Percentiles rank a stretch among this genome's conserved stretches.
These are phyloP conservation scores for Hippasteria phrygiana DNA, from an alignment of 53 echinoderm and acorn worm genomes.

Conservation along the genomic window DNA sequence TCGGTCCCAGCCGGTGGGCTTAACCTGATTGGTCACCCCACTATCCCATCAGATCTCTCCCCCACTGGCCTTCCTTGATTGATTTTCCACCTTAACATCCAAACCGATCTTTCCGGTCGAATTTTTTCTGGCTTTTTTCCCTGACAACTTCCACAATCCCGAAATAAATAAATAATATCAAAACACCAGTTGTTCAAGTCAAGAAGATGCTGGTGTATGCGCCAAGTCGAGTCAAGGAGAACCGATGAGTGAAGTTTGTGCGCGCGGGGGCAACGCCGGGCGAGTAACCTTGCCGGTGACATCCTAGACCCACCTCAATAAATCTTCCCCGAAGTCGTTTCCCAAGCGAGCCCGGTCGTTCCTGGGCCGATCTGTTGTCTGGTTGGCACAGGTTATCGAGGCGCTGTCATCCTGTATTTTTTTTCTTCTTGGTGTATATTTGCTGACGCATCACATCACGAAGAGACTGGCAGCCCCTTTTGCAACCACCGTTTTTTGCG, in stretches of 20 bases:
- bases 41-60: background rate
- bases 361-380: background rate
- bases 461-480: background rate
- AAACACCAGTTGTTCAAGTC: background rate
- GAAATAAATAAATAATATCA: background rate
- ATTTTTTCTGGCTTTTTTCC: slow-evolving; percentile 3
- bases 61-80: slow-evolving; percentile 9
- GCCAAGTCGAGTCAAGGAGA: background rate
- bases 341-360: background rate
- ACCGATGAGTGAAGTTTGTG: slow-evolving; percentile 12
- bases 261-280: background rate
- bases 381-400: background rate
- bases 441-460: slow-evolving; percentile 59
- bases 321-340: slow-evolving; percentile 30
- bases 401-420: background rate
- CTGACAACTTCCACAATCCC: background rate
- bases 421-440: background rate
- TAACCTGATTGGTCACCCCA: slow-evolving; percentile 13
- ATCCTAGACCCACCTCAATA: background rate
- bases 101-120: background rate
- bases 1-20: slow-evolving; percentile 33
- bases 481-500: background rate
- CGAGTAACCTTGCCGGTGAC: slow-evolving; percentile 12
- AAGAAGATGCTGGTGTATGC: background rate
- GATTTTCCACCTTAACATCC: slow-evolving; percentile 23